phyloP scores from a whole-genome alignment of 1,140 invertebrate genomes.

The Hyles euphorbiae region DNA sequence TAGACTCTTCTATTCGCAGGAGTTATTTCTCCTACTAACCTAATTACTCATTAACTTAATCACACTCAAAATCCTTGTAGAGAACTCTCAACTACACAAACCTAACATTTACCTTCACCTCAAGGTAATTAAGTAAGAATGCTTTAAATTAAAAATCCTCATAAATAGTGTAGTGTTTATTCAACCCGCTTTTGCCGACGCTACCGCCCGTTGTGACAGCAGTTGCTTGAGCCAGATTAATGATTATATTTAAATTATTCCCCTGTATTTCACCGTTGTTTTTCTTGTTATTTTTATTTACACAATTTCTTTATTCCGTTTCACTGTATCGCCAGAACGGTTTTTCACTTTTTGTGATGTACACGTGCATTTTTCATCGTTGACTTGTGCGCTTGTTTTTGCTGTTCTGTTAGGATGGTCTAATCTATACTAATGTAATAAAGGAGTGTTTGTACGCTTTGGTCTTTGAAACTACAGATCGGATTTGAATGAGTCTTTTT shows the following conservation, averaged over 20 bases:
- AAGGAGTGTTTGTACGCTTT: too few relatives aligned
- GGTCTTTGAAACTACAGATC: too few relatives aligned
- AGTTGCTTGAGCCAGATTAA: constrained; percentile 54
- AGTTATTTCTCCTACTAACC: too few relatives aligned
- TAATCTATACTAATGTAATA: too few relatives aligned
- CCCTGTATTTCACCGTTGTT: constrained; percentile 42
- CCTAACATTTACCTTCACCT: too few relatives aligned
- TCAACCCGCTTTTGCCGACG: constrained; percentile 35
- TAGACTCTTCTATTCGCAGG: too few relatives aligned
- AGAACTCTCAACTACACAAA: too few relatives aligned
- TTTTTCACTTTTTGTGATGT: constrained; percentile 42
- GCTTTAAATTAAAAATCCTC: background rate
- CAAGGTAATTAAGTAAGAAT: too few relatives aligned
- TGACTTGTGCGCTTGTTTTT: constrained; percentile 13
- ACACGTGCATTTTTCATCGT: constrained; percentile 52
- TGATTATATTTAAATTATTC: constrained; percentile 70
- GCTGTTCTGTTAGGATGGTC: too few relatives aligned
- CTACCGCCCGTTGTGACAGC: constrained; percentile 44
- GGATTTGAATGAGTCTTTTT: too few relatives aligned
- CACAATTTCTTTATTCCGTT: constrained; percentile 7
- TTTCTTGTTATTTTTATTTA: constrained; percentile 29
- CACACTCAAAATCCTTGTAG: too few relatives aligned
- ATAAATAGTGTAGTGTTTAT: background rate
- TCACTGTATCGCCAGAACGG: constrained; percentile 2
- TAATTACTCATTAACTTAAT: too few relatives aligned